These are phyloP conservation scores for Pantala flavescens DNA, from an alignment of 1,140 invertebrate genomes.

Conservation along the genomic window DNA sequence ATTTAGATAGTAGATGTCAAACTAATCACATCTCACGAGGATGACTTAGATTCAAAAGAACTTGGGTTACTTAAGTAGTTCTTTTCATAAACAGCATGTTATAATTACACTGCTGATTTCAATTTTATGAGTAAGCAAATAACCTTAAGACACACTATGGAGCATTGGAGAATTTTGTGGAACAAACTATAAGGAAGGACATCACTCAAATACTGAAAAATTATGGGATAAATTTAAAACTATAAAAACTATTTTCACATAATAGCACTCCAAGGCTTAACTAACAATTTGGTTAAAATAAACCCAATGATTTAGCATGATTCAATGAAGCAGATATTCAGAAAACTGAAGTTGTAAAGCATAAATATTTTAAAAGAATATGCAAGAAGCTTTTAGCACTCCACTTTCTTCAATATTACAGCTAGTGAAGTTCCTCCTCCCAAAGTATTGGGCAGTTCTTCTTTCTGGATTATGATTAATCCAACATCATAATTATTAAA, in stretches of 20 bases:
- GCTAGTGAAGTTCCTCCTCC: not conserved
- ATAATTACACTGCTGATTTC: not conserved
- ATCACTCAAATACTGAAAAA: not conserved
- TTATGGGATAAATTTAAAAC: not conserved
- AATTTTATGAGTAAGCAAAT: not conserved
- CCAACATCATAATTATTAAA: not conserved
- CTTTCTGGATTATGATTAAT: not conserved
- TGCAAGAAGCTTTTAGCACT: not conserved
- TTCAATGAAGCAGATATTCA: not conserved
- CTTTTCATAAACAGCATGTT: not conserved
- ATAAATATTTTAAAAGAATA: not conserved
- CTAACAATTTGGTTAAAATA: not conserved
- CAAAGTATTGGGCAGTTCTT: not conserved
- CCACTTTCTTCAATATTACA: not conserved
- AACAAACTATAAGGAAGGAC: not conserved
- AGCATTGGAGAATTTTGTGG: not conserved
- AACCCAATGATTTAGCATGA: not conserved
- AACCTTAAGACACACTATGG: not conserved
- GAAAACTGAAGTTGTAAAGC: not conserved
- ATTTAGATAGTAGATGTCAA: not conserved
- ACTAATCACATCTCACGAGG: not conserved
- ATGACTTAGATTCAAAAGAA: not conserved
- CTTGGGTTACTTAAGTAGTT: not conserved
- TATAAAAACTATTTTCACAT: not conserved
- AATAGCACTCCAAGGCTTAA: not conserved